These are phyloP conservation scores for Ameiurus melas DNA, from an alignment of 2,113 vertebrate genomes.

Conservation along the genomic window DNA sequence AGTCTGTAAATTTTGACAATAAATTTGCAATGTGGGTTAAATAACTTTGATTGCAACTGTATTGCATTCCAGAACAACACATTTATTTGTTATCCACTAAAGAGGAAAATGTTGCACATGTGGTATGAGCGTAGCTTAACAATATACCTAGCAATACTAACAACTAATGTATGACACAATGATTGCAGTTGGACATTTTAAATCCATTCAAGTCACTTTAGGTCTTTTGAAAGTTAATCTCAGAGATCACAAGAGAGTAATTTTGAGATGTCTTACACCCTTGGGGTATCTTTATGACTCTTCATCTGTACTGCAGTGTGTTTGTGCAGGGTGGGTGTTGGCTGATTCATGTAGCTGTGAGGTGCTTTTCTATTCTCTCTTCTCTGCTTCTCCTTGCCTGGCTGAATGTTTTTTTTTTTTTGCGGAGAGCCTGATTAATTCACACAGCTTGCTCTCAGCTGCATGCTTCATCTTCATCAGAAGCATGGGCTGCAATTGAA, in stretches of 20 bases:
- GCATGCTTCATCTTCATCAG: background rate
- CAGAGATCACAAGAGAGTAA: background rate
- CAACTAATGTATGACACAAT: background rate
- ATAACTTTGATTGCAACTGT: background rate
- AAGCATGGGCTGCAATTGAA: too few relatives aligned
- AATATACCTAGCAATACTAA: background rate
- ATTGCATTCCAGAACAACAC: background rate
- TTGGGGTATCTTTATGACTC: background rate
- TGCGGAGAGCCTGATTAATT: slow-evolving; percentile 2
- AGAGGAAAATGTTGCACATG: background rate
- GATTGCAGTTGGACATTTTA: background rate
- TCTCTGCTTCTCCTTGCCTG: background rate
- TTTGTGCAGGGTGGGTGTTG: background rate
- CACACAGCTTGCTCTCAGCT: background rate
- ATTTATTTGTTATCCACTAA: background rate
- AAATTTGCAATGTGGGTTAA: too few relatives aligned
- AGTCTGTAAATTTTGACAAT: too few relatives aligned
- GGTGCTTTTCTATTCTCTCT: background rate
- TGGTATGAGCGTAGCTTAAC: background rate
- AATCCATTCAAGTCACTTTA: background rate
- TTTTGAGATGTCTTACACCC: background rate
- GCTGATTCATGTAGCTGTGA: background rate
- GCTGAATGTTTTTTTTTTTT: background rate
- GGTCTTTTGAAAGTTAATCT: background rate
- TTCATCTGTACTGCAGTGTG: background rate